Conservation (phyloP, 2,888 invertebrate species). For the Ptychoptera albimana region DNA sequence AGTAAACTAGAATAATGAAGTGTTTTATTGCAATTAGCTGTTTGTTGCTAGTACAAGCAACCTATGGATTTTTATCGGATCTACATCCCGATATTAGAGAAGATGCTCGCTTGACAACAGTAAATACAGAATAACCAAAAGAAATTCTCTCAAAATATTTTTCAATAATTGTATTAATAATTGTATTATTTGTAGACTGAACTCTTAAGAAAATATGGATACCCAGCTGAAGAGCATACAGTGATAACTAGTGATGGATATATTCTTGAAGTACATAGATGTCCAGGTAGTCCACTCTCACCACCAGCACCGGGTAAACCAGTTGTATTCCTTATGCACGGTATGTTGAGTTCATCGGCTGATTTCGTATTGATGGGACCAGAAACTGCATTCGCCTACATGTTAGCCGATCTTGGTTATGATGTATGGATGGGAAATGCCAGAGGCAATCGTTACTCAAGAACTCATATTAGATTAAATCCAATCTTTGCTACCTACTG, state of each 20-base stretch:
- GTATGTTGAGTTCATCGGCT: conserved; percentile 54
- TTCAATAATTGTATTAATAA: too few relatives aligned
- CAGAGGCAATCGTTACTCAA: conserved; percentile 29
- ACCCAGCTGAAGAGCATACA: conserved; percentile 43
- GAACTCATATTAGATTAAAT: conserved; percentile 25
- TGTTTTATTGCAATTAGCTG: too few relatives aligned
- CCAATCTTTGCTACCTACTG: conserved; percentile 13
- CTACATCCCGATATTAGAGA: neutral
- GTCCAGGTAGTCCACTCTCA: conserved; percentile 38
- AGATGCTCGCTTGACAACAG: conserved; percentile 2
- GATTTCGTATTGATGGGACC: conserved; percentile 61
- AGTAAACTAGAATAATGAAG: too few relatives aligned
- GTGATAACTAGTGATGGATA: conserved; percentile 62
- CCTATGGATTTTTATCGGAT: too few relatives aligned
- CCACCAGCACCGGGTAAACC: conserved; percentile 28
- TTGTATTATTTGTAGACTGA: conserved; percentile 26
- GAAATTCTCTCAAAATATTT: too few relatives aligned
- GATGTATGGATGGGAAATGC: conserved; percentile 32
- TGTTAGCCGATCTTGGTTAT: conserved; percentile 28
- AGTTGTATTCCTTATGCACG: conserved; percentile 48
- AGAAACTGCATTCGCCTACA: conserved; percentile 39
- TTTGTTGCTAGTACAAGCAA: too few relatives aligned
- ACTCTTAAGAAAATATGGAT: conserved; percentile 43
- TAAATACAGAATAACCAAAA: neutral
- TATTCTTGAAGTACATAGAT: conserved; percentile 58